A percentile compares a stretch with the other conserved stretches of the same genome.
These are phyloP conservation scores for Nansenia antarctica DNA, from an alignment of 2,113 vertebrate species.

Conservation along the genomic window DNA sequence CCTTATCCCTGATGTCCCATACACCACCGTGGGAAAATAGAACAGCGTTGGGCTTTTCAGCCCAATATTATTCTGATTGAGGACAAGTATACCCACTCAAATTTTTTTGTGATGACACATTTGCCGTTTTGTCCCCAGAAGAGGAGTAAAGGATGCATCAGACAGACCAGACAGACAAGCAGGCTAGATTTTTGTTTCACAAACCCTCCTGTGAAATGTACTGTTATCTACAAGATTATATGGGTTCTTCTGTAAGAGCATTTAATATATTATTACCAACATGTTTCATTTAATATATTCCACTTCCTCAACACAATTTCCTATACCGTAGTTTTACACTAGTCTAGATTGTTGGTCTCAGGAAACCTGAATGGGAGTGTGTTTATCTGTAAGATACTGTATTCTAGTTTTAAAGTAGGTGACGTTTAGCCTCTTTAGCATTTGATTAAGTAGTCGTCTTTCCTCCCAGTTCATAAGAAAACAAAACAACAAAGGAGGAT, in stretches of 20 bases:
- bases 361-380: neutral
- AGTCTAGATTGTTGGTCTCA: neutral
- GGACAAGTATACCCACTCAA: slow-evolving; percentile 63
- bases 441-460: neutral
- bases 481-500: neutral
- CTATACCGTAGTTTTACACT: neutral
- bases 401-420: neutral
- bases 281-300: neutral
- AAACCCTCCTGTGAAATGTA: slow-evolving; percentile 16
- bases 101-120: slow-evolving; percentile 43
- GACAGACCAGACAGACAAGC: neutral
- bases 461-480: neutral
- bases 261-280: slow-evolving; percentile 2
- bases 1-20: slow-evolving; percentile 82
- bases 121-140: slow-evolving; percentile 50
- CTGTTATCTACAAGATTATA: neutral
- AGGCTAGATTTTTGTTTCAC: slow-evolving; percentile 19
- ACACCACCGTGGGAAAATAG: slow-evolving; percentile 75
- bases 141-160: slow-evolving; percentile 26
- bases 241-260: neutral
- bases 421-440: too few species aligned
- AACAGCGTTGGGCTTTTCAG: slow-evolving; percentile 39
- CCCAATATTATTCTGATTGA: slow-evolving; percentile 72
- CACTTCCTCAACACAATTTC: neutral
- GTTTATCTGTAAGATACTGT: neutral